phyloP scores from a whole-genome alignment of 2,113 vertebrate genomes.

The Calonectris borealis region DNA sequence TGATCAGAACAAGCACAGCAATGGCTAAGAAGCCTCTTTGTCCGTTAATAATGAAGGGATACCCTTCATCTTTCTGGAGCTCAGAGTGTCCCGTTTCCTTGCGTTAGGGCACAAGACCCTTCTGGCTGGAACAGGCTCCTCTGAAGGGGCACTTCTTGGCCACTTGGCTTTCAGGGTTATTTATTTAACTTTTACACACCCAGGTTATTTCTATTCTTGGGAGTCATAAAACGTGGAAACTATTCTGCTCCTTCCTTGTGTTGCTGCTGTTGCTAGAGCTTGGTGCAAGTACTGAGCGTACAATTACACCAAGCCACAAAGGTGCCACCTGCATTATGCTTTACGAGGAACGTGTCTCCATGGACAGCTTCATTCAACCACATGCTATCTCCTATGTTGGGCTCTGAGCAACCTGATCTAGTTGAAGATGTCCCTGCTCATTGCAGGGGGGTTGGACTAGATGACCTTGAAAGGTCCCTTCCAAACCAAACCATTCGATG shows the following conservation, averaged over 20 bases:
- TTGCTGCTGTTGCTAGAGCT: not conserved
- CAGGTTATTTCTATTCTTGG: not conserved
- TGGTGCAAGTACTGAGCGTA: not conserved
- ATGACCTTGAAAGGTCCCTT: not conserved
- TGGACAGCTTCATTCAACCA: not conserved
- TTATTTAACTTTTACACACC: not conserved
- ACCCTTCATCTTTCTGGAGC: conserved; percentile 60
- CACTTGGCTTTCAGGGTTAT: not conserved
- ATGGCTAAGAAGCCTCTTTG: conserved; percentile 9
- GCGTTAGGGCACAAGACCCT: not conserved
- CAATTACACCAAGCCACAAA: not conserved
- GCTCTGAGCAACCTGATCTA: not conserved
- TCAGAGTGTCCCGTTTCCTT: conserved; percentile 8
- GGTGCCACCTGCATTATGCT: not conserved
- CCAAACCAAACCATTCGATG: not conserved
- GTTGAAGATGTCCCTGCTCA: not conserved
- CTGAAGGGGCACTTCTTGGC: not conserved
- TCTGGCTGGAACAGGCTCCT: not conserved
- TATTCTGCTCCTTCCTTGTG: not conserved
- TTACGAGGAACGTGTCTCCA: not conserved
- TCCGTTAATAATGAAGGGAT: conserved; percentile 80
- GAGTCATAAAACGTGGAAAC: not conserved
- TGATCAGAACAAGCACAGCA: conserved; percentile 62
- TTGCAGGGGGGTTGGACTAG: not conserved
- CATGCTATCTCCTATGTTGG: not conserved